phyloP scores from a whole-genome alignment of 2,797 vertebrate genomes.

The Phalanger gymnotis region DNA sequence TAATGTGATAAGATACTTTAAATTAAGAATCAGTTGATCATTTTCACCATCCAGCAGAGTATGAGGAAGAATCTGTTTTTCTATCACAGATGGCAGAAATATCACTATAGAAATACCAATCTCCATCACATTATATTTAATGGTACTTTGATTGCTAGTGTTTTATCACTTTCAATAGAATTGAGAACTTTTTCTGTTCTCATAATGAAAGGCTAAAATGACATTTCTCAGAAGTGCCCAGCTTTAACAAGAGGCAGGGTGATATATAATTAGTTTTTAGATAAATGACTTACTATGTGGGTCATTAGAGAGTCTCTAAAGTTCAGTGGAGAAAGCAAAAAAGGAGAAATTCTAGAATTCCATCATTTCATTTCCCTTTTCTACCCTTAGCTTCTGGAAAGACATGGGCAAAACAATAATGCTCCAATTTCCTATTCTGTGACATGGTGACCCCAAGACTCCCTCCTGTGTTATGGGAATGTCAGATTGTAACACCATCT shows the following conservation, averaged over 20 bases:
- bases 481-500: conserved; percentile 17
- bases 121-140: background rate
- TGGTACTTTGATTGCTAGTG: conserved; percentile 27
- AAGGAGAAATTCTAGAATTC: background rate
- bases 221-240: conserved; percentile 40
- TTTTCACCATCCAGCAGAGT: conserved; percentile 52
- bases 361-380: background rate
- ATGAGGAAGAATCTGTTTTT: conserved; percentile 11
- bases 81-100: background rate
- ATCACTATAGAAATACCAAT: conserved; percentile 50
- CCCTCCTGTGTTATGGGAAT: background rate
- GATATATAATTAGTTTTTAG: conserved; percentile 54
- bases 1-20: conserved; percentile 1
- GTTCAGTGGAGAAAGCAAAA: background rate
- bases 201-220: conserved; percentile 44
- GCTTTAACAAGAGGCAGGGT: background rate
- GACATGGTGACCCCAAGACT: background rate
- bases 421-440: background rate
- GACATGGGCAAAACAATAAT: background rate
- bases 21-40: conserved; percentile 21
- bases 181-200: conserved; percentile 34
- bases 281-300: conserved; percentile 43
- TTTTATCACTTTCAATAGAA: conserved; percentile 45
- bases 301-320: background rate
- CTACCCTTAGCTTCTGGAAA: background rate